Base-by-base conservation (phyloP, 2,888 invertebrate genomes). In the Lottia scabra region DNA sequence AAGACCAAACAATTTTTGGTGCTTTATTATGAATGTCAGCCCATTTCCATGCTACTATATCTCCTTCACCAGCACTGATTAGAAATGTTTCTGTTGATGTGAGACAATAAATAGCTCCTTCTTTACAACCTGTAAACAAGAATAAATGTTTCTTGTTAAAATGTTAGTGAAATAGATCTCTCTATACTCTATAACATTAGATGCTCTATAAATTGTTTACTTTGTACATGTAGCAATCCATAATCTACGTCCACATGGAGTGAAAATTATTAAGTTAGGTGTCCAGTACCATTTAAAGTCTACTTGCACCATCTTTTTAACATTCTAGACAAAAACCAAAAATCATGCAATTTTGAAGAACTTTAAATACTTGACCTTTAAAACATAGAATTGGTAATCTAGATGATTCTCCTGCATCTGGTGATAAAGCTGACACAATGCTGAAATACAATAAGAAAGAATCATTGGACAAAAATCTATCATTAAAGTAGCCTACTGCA, bases 31-130 rank as follows among this genome's bases (percentile, higher is more conserved):
- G 91, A 10, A 94, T 91, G 48, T 92, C 91, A 88, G 94, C 94
- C 94, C 95, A 95, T 68, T 93, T 92, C 92, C 93, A 94, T 2
- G 94, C 96, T 75, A 91, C 91, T 67, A 97, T 94, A 85, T 94
- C 92, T 46, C 95, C 95, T 65, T 93, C 92, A 4, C 94, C 87
- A 63, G 85, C 92, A 65, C 96, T 96, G 68, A 95, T 91, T 2
- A 95, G 90, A 87, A 93, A 94, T 79, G 92, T 92, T 1, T 93
- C 92, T 0, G 93, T 93, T 3, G 92, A 91, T 0, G 91, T 89
- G 83, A 95, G 90, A 86, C 94, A 93, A 86, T 93, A 93, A 65
- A 95, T 91, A 85, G 94, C 93, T 26, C 83, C 84, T 70, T 83
- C 82, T 69, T 80, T 76, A 67, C 73, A 77, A 10, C 80, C 84